phyloP scores from a whole-genome alignment of 2,113 vertebrate species.

The Xiphophorus hellerii region DNA sequence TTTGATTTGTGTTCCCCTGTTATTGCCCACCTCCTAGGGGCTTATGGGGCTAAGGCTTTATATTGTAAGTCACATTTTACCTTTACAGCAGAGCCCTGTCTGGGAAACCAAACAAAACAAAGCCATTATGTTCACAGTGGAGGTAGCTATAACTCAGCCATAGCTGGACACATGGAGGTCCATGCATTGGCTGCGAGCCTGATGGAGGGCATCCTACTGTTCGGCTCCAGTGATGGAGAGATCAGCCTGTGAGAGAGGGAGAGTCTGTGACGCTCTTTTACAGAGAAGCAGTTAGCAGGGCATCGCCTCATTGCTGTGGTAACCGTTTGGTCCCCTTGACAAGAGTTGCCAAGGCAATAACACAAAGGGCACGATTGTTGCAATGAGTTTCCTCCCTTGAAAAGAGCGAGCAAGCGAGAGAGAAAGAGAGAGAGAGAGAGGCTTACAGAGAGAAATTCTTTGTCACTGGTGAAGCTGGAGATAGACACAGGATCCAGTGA shows the following conservation, averaged over 20 bases:
- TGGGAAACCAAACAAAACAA: slow-evolving; percentile 63
- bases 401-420: slow-evolving; percentile 61
- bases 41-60: slow-evolving; percentile 31
- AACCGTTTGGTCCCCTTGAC: slow-evolving; percentile 77
- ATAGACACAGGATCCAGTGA: slow-evolving; percentile 77
- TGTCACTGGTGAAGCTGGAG: slow-evolving; percentile 78
- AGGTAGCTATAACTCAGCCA: slow-evolving; percentile 63
- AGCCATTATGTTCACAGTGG: slow-evolving; percentile 64
- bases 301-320: slow-evolving; percentile 78
- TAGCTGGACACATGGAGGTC: slow-evolving; percentile 56
- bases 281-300: slow-evolving; percentile 74
- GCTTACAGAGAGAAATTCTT: slow-evolving; percentile 72
- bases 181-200: slow-evolving; percentile 51
- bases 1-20: slow-evolving; percentile 68
- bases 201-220: slow-evolving; percentile 57
- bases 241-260: slow-evolving; percentile 43
- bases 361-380: slow-evolving; percentile 82
- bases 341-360: slow-evolving; percentile 77
- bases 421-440: slow-evolving; percentile 62
- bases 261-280: slow-evolving; percentile 26
- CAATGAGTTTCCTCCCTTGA: slow-evolving; percentile 73
- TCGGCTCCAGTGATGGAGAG: slow-evolving; percentile 58
- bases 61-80: slow-evolving; percentile 49
- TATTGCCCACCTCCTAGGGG: slow-evolving; percentile 40
- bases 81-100: slow-evolving; percentile 55